Conservation (phyloP, 2,113 vertebrate species). For the Azemiops feae region DNA sequence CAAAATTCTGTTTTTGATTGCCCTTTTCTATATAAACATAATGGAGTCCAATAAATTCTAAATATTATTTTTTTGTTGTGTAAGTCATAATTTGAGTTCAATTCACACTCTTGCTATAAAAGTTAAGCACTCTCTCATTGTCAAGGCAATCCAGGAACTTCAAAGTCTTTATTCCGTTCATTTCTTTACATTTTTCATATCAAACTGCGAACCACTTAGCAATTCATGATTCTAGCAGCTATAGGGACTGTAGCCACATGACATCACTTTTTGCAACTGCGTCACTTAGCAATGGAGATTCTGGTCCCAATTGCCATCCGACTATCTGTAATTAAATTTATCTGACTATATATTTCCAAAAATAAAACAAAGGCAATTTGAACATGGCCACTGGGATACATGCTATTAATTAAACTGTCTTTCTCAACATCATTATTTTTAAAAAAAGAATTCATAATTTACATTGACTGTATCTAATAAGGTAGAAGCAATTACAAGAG, state of each 20-base stretch:
- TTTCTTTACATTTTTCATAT: too few relatives aligned
- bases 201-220: neutral
- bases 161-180: too few relatives aligned
- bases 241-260: neutral
- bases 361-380: neutral
- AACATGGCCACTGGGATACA: neutral
- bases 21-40: too few relatives aligned
- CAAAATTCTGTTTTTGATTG: too few relatives aligned
- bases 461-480: neutral
- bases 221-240: neutral
- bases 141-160: too few relatives aligned
- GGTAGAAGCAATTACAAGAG: neutral
- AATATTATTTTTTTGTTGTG: too few relatives aligned
- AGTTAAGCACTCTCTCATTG: too few relatives aligned
- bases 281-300: neutral
- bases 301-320: neutral
- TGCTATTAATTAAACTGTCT: neutral
- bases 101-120: too few relatives aligned
- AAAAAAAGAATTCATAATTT: neutral
- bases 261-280: neutral
- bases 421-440: neutral
- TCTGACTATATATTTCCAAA: neutral
- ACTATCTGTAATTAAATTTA: neutral
- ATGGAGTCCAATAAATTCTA: too few relatives aligned
- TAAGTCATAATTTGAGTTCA: too few relatives aligned